phyloP scores from a whole-genome alignment of 2,113 vertebrate genomes.

The Ammodytes marinus region DNA sequence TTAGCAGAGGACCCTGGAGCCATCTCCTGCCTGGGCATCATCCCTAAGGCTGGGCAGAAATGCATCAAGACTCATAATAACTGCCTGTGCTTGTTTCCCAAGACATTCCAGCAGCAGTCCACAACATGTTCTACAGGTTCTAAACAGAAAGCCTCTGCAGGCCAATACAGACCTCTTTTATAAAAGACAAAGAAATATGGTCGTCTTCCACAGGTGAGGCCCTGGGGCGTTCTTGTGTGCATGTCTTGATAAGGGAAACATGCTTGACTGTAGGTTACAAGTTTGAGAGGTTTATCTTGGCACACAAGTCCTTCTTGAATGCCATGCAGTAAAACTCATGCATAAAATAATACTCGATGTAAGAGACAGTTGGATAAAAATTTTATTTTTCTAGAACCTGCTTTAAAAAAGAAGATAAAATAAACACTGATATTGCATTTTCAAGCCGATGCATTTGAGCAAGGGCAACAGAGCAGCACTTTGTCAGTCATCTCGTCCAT shows the following conservation, averaged over 20 bases:
- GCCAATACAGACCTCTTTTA: slow-evolving; percentile 37
- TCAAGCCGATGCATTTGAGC: slow-evolving; percentile 39
- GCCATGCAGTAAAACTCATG: slow-evolving; percentile 25
- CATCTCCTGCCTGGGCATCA: slow-evolving; percentile 32
- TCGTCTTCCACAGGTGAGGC: slow-evolving; percentile 34
- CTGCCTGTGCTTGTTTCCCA: slow-evolving; percentile 53
- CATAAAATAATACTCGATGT: slow-evolving; percentile 28
- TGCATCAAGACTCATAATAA: slow-evolving; percentile 69
- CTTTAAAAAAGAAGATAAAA: slow-evolving; percentile 21
- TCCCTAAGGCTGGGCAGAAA: slow-evolving; percentile 57
- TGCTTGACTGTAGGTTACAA: slow-evolving; percentile 12
- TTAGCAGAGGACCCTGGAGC: slow-evolving; percentile 54
- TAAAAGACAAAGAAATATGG: slow-evolving; percentile 55
- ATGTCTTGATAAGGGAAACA: slow-evolving; percentile 51
- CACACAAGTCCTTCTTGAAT: slow-evolving; percentile 12
- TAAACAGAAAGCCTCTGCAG: slow-evolving; percentile 55
- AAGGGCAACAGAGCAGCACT: slow-evolving; percentile 52
- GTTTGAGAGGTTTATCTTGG: slow-evolving; percentile 21
- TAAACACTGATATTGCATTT: slow-evolving; percentile 28
- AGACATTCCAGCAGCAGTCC: slow-evolving; percentile 42
- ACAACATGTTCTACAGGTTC: slow-evolving; percentile 45
- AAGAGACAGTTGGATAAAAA: slow-evolving; percentile 15
- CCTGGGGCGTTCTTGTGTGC: slow-evolving; percentile 26
- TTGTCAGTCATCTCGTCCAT: slow-evolving; percentile 62
- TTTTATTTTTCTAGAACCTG: slow-evolving; percentile 45